phyloP scores from a whole-genome alignment of 35 echinoderm and acorn worm species.

The Patiria miniata region DNA sequence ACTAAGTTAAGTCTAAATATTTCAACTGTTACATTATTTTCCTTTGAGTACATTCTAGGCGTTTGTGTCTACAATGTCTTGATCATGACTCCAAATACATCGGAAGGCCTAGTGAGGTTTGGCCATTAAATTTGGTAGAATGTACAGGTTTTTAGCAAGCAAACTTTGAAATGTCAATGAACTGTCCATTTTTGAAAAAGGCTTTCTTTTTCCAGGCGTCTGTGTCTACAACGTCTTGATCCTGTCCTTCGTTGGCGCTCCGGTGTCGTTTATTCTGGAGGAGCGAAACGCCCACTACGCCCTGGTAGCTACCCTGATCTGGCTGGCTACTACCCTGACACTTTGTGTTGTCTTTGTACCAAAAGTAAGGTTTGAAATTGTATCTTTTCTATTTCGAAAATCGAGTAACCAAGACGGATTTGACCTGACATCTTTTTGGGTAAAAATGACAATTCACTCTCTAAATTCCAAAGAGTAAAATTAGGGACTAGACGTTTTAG shows the following conservation, averaged over 20 bases:
- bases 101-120: no score
- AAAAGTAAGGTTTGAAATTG: not conserved
- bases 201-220: conserved; percentile 2
- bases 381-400: not conserved
- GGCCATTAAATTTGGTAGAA: no score
- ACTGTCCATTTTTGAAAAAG: no score
- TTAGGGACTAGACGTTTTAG: no score
- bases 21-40: no score
- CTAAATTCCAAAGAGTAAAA: no score
- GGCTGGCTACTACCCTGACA: conserved; percentile 2
- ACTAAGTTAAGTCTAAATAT: no score
- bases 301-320: not conserved
- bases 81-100: no score
- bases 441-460: not conserved
- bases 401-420: not conserved
- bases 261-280: conserved; percentile 2
- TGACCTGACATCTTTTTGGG: not conserved
- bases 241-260: not conserved
- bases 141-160: no score
- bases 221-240: conserved; percentile 11
- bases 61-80: no score
- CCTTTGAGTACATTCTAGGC: no score
- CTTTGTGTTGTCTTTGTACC: conserved; percentile 8
- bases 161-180: no score
- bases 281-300: conserved; percentile 1